Evolutionary conservation across 2,888 invertebrate genomes (phyloP).

Genomic region (Deroplatys truncata): DNA sequence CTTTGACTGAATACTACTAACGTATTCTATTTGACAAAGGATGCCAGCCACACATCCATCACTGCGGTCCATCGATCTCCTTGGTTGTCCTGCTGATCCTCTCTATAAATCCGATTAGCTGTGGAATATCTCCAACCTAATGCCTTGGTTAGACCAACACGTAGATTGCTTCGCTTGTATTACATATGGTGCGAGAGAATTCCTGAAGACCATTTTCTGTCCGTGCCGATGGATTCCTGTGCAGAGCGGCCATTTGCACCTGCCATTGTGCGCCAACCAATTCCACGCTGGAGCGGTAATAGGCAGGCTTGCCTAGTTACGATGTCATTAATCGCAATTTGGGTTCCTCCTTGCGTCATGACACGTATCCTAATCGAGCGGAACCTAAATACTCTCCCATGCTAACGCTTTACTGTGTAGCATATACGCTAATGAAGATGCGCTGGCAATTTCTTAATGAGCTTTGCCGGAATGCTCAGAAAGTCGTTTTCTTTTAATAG

Average conservation of each 20-base stretch:
- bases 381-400: background rate
- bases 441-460: background rate
- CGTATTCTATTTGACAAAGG: background rate
- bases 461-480: background rate
- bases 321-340: background rate
- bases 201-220: background rate
- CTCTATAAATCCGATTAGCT: background rate
- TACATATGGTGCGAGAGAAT: background rate
- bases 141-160: background rate
- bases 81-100: background rate
- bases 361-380: background rate
- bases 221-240: background rate
- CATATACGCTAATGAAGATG: background rate
- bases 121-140: background rate
- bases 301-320: background rate
- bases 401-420: background rate
- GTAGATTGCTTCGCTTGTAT: background rate
- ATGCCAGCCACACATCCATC: background rate
- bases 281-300: background rate
- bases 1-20: background rate
- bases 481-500: background rate
- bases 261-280: background rate
- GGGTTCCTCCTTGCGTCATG: background rate
- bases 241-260: conserved; percentile 9
- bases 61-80: background rate